Conservation (phyloP, 2,797 vertebrate genomes). For the Acanthurus leucopareius region DNA sequence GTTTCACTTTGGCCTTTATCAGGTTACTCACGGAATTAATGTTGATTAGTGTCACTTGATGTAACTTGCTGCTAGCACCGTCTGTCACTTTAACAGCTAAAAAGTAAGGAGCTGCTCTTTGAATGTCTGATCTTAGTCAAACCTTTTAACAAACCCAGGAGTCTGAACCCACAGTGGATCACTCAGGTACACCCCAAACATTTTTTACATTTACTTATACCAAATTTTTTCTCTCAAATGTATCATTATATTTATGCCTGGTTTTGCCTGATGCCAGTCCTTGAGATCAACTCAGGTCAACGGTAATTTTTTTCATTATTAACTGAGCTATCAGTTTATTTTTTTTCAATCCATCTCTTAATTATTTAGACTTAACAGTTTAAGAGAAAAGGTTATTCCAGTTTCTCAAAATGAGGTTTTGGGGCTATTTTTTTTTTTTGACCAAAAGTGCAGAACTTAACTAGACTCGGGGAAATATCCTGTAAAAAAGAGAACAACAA, state of each 20-base stretch:
- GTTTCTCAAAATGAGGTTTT: neutral
- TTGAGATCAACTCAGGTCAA: neutral
- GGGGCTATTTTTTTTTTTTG: too few relatives aligned
- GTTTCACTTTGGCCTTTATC: neutral
- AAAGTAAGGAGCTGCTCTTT: neutral
- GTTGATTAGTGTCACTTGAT: neutral
- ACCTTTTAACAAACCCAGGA: neutral
- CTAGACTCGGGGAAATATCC: neutral
- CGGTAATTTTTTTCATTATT: neutral
- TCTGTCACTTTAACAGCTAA: neutral
- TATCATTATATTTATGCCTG: too few relatives aligned
- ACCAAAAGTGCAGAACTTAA: neutral
- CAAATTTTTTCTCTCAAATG: too few relatives aligned
- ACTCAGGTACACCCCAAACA: neutral
- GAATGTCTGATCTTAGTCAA: neutral
- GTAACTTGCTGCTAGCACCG: neutral
- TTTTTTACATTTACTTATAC: too few relatives aligned
- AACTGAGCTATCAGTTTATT: neutral
- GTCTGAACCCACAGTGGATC: neutral
- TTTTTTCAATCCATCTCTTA: too few relatives aligned
- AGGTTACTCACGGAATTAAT: neutral
- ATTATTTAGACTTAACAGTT: neutral
- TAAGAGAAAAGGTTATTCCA: neutral
- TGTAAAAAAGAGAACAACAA: neutral
- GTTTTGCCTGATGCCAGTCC: too few relatives aligned